phyloP scores from a whole-genome alignment of 2,113 vertebrate species.

The Pithys albifrons region DNA sequence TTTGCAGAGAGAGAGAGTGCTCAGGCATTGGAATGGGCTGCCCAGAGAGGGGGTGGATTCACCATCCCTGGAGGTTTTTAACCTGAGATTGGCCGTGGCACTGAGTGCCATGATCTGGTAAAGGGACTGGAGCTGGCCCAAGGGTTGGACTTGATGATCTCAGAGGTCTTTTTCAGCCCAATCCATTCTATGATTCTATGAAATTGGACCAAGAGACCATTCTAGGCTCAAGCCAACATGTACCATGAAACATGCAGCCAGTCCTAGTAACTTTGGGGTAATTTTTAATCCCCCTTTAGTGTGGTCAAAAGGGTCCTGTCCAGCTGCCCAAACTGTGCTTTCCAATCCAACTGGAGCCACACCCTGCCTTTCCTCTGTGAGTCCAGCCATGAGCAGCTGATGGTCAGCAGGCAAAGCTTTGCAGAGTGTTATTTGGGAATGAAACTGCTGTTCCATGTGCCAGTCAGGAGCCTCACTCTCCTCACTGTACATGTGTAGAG shows the following conservation, averaged over 20 bases:
- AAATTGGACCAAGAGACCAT: neutral
- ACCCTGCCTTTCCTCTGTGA: neutral
- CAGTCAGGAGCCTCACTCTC: neutral
- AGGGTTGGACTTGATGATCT: too few species aligned
- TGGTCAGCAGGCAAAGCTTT: neutral
- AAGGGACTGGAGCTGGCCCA: too few species aligned
- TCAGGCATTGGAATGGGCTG: too few species aligned
- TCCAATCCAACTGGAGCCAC: neutral
- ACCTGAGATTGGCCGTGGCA: too few species aligned
- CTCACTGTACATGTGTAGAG: rapidly evolving
- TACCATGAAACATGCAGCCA: neutral
- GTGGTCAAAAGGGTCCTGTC: neutral
- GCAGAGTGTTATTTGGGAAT: neutral
- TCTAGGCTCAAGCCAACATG: neutral
- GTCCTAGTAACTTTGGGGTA: neutral
- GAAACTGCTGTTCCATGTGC: neutral
- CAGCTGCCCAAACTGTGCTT: neutral
- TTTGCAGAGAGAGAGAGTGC: too few species aligned
- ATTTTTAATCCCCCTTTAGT: neutral
- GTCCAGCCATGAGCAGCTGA: neutral
- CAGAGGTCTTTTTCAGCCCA: too few species aligned
- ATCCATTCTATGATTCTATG: too few species aligned
- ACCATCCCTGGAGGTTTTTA: too few species aligned
- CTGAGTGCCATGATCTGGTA: too few species aligned
- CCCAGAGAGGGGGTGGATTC: too few species aligned